A percentile compares a stretch with the other conserved stretches of the same genome.
phyloP scores from a whole-genome alignment of 2,888 invertebrate genomes.

The Polylopha cassiicola region DNA sequence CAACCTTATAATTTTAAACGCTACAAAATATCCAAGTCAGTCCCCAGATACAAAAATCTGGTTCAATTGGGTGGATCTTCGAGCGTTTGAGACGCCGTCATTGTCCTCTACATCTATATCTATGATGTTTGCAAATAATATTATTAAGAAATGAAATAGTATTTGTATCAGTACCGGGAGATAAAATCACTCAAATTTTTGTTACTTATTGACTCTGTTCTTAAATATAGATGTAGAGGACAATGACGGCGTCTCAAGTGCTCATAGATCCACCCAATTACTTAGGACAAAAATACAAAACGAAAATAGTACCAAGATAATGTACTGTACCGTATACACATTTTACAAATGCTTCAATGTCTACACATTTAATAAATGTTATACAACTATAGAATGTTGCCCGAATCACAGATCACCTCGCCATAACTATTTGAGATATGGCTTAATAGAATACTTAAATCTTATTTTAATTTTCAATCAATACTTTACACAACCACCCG shows the following conservation, averaged over 20 bases:
- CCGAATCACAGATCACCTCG: conserved; percentile 18
- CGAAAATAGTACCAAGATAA: not conserved
- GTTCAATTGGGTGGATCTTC: too few relatives aligned
- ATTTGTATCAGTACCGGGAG: too few relatives aligned
- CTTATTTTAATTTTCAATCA: conserved; percentile 13
- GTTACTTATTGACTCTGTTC: too few relatives aligned
- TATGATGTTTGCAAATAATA: not conserved
- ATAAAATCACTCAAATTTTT: too few relatives aligned
- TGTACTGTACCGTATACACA: not conserved
- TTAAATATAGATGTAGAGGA: too few relatives aligned
- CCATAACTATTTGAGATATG: conserved; percentile 9
- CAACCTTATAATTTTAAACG: not conserved
- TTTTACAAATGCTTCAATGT: conserved; percentile 1
- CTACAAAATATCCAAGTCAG: not conserved
- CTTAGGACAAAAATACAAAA: too few relatives aligned
- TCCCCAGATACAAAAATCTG: conserved; percentile 9
- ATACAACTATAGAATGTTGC: conserved; percentile 17
- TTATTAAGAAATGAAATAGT: too few relatives aligned
- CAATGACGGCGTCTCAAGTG: too few relatives aligned
- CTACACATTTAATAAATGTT: conserved; percentile 11
- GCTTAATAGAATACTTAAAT: conserved; percentile 9
- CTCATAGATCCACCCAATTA: too few relatives aligned
- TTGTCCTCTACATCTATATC: conserved; percentile 1
- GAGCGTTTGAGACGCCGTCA: too few relatives aligned
- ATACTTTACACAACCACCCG: conserved; percentile 1